Conservation (phyloP, 1,140 invertebrate genomes). For the Scaptomyza pallida region DNA sequence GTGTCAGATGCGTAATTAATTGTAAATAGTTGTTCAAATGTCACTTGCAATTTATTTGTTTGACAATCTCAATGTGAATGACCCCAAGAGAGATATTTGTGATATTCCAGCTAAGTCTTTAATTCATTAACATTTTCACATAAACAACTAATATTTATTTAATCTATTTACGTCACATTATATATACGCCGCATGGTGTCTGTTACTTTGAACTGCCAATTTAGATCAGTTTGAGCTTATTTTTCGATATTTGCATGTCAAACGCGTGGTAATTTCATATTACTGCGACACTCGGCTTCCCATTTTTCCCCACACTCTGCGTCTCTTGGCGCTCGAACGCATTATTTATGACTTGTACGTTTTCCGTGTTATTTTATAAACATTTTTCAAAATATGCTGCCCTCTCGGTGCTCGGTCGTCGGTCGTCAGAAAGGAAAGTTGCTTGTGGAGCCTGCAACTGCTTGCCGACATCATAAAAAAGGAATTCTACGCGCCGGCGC, state of each 20-base stretch:
- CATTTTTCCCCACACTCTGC: neutral
- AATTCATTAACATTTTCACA: too few species aligned
- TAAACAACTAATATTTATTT: slow-evolving; percentile 12
- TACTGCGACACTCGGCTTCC: slow-evolving; percentile 66
- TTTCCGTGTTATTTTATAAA: slow-evolving; percentile 79
- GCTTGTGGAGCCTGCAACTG: slow-evolving; percentile 51
- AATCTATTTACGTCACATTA: slow-evolving; percentile 27
- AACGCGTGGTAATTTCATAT: slow-evolving; percentile 77
- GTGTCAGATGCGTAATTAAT: slow-evolving; percentile 70
- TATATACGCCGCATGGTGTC: slow-evolving; percentile 30
- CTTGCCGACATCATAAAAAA: slow-evolving; percentile 53
- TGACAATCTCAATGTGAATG: slow-evolving; percentile 47
- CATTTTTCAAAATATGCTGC: slow-evolving; percentile 78
- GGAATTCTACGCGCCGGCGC: slow-evolving; percentile 51
- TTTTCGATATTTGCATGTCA: slow-evolving; percentile 74
- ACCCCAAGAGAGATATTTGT: slow-evolving; percentile 24
- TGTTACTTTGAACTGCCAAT: slow-evolving; percentile 43
- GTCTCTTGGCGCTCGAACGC: slow-evolving; percentile 44
- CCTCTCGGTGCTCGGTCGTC: slow-evolving; percentile 9
- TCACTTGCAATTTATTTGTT: slow-evolving; percentile 74
- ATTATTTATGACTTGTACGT: slow-evolving; percentile 82
- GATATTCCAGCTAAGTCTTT: slow-evolving; percentile 7
- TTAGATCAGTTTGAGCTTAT: slow-evolving; percentile 38
- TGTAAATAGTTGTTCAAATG: slow-evolving; percentile 75
- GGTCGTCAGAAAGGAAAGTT: slow-evolving; percentile 19